Base-by-base conservation (phyloP, 2,888 invertebrate species). In the Isotomurus palustris region DNA sequence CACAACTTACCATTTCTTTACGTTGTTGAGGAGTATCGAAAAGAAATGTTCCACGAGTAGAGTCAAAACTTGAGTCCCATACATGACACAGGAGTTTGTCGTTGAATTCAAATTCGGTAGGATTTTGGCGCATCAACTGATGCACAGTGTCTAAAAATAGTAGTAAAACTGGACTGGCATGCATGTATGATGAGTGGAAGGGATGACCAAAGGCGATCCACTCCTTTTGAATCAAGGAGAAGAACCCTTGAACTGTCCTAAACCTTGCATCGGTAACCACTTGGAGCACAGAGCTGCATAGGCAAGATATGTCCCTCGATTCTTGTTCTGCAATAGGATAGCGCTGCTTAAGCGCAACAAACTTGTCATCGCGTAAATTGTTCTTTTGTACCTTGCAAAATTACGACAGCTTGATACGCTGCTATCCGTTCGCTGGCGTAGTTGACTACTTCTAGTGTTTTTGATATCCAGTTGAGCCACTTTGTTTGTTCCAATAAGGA, bases 171-270 rank as follows among this genome's bases (percentile, higher is more conserved):
- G 95, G 95, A 48, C 67, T 67, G 54, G 67, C 54, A 41, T 69
- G 69, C 58, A 69, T 59, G 41, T 69, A 64, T 4, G 54, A 51
- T 3, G 60, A 58, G 57, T 69, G 84, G 76, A 92, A 92, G 1
- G 91, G 92, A 76, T 96, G 95, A 25, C 94, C 94, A 64, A 93
- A 79, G 1, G 89, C 86, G 3, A 95, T 80, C 95, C 96, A 97
- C 74, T 96, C 95, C 74, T 94, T 91, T 76, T 95, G 93, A 53
- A 96, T 79, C 36, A 96, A 80, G 56, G 87, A 85, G 76, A 94
- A 91, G 76, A 96, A 92, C 52, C 95, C 95, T 38, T 81, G 80
- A 62, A 88, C 82, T 3, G 90, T 88, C 53, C 95, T 82, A 76
- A 81, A 89, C 74, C 86, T 78, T 0, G 90, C 85, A 79, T 96